Base-by-base conservation (phyloP, 2,797 vertebrate genomes). In the Tachyglossus aculeatus region DNA sequence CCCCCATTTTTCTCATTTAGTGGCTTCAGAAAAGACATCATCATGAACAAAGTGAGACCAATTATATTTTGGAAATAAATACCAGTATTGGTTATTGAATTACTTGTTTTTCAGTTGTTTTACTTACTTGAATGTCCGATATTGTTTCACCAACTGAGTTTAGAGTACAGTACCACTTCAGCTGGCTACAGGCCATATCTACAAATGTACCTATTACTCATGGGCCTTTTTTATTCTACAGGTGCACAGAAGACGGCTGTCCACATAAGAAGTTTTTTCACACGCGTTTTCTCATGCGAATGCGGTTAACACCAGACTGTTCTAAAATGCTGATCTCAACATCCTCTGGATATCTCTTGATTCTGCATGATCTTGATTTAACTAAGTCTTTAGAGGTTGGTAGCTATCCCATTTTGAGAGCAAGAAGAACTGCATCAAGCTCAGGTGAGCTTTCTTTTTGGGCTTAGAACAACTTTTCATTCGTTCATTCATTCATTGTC, bases 201-300 rank as follows among this genome's bases (percentile, higher is more conserved):
- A n/a, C n/a, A n/a, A n/a, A n/a, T n/a, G n/a, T n/a, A n/a, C n/a
- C n/a, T n/a, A n/a, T n/a, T n/a, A n/a, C n/a, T n/a, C n/a, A n/a
- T n/a, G n/a, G n/a, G n/a, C 21, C 2, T 21, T 0, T 63, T 7
- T 27, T 0, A 1, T 32, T 67, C 32, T 64, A 14, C 88, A 99
- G 98, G 91, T 99, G 97, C 77, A 98, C 97, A 18, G 98, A 99
- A 86, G 97, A 98, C n/a, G 98, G 97, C 36, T 99, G 97, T 88
- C 97, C 98, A 5, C 97, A 98, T 90, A 99, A 98, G 84, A 99
- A 98, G 91, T 99, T 99, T 88, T 99, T 99, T 93, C 98, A 99
- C 89, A 99, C 98, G 0, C 96, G 97, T 53, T 99, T 98, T 80
- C 94, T 99, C 50, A 99, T 99, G 98, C 85, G 98, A 55, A 99